Base-by-base conservation (phyloP, 2,113 vertebrate genomes). In the Cephalophus harveyi region DNA sequence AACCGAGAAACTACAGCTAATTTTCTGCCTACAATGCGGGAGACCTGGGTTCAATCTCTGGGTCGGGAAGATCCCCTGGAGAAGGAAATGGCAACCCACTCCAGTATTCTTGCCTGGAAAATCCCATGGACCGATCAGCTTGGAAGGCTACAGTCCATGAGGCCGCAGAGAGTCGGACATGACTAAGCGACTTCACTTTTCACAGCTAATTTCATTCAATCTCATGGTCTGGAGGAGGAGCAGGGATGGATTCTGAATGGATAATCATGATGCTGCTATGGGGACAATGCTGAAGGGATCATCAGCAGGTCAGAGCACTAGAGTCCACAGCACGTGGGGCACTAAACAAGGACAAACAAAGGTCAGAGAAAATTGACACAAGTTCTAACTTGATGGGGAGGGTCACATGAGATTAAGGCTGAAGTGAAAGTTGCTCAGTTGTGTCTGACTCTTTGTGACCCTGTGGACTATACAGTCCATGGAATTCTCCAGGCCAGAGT, bases 21-120 rank as follows among this genome's bases (percentile, higher is more conserved):
- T 71, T 89, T 89, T 21, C 50, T 57, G 23, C 57, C 9, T 57
- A 57, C 23, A 25, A 5, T 25, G 57, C 57, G 4, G 57, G 23
- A 57, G 55, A 57, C 55, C 7, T 0, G 3, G 8, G 9, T 25
- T 27, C 4, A 0, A 11, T 57, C 57, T 57, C 57, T 57, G 57
- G 21, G 57, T 57, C 0, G 1, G 57, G 27, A 57, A 57, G 21
- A 57, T 25, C 55, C 21, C 55, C 57, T 57, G 57, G 23, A 57
- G 23, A 57, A 57, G 57, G 57, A 57, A 25, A 57, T 1, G 7
- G 23, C 55, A 57, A 27, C 23, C 57, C 57, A 57, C 23, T 27
- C 23, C 23, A 57, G 57, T 57, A 57, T 57, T 57, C 23, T 57
- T 57, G 23, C 57, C 57, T 57, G 57, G 57, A 57, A 57, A 57